phyloP scores from a whole-genome alignment of 2,797 vertebrate species.

The Lagothrix lagotricha region DNA sequence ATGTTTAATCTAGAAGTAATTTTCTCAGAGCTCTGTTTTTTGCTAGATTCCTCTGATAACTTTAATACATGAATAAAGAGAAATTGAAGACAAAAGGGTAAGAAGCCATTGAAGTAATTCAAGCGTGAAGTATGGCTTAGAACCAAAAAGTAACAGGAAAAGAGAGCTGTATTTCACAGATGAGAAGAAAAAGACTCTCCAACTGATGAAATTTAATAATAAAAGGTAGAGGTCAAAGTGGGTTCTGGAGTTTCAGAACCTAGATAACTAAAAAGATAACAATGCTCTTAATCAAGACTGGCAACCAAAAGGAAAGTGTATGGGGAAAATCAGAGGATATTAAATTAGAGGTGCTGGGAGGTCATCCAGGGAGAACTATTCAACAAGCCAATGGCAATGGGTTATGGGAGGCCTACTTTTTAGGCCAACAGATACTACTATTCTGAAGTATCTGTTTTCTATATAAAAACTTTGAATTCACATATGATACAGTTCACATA shows the following conservation, averaged over 20 bases:
- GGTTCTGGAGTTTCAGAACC: not conserved
- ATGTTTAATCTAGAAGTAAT: not conserved
- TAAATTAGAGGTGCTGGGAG: not conserved
- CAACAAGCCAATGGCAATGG: not conserved
- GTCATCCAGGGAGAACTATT: not conserved
- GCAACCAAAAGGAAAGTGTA: not conserved
- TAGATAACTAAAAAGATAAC: not conserved
- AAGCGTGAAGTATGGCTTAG: not conserved
- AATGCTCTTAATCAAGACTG: not conserved
- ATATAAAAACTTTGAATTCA: not conserved
- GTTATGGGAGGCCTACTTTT: accelerated
- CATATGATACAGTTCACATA: not conserved
- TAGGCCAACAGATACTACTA: no score
- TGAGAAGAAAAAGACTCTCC: not conserved
- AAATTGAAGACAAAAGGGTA: not conserved
- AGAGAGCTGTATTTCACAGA: not conserved
- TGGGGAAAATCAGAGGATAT: not conserved
- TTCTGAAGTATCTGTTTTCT: not conserved
- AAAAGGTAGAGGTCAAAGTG: not conserved
- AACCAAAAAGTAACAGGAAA: not conserved
- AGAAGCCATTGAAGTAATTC: not conserved
- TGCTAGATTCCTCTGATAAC: not conserved
- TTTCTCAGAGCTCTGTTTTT: not conserved
- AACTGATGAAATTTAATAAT: not conserved
- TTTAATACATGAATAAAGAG: not conserved